Evolutionary conservation across 1,140 invertebrate genomes (phyloP), one percentile per base, ranked within the genome.

Genomic region (Drosophila persimilis): DNA sequence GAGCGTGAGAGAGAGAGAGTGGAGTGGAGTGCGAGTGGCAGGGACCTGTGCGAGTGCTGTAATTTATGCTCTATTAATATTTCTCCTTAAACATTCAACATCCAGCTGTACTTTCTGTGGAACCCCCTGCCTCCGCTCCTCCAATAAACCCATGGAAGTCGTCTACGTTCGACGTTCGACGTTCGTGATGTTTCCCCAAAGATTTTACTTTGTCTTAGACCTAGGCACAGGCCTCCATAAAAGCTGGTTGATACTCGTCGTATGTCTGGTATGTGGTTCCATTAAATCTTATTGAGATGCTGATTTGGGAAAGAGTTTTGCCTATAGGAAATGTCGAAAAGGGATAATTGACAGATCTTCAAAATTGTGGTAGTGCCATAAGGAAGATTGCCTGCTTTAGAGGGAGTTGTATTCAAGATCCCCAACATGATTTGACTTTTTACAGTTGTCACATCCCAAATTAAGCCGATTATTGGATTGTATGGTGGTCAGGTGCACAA

Each of bases 41-140:
- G 29, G 9, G 31, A 35, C 35, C 35, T 39, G 35, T 20, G 22
- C 46, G 44, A 55, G 67, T 15, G 73, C 70, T 65, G 78, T 77
- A 74, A 86, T 86, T 86, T 86, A 86, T 86, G 81, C 81, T 86
- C 81, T 86, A 86, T 86, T 86, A 86, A 86, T 88, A 86, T 86
- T 86, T 86, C 83, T 74, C 58, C 74, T 88, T 81, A 88, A 81
- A 64, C 64, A 67, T 56, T 64, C 50, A 66, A 51, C 47, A 24
- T 26, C 62, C 24, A 59, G 39, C 51, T 53, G 51, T 8, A 53
- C 39, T 53, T 44, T 26, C 24, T 17, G 41, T 13, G 35, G 15
- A 17, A 35, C 3, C 17, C 29, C 17, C 39, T 22, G 5, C 31
- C 15, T 46, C 11, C 55, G 22, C 20, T 22, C 45, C 13, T n/a